Conservation (phyloP, 1,140 invertebrate genomes). For the Drosophila yakuba region DNA sequence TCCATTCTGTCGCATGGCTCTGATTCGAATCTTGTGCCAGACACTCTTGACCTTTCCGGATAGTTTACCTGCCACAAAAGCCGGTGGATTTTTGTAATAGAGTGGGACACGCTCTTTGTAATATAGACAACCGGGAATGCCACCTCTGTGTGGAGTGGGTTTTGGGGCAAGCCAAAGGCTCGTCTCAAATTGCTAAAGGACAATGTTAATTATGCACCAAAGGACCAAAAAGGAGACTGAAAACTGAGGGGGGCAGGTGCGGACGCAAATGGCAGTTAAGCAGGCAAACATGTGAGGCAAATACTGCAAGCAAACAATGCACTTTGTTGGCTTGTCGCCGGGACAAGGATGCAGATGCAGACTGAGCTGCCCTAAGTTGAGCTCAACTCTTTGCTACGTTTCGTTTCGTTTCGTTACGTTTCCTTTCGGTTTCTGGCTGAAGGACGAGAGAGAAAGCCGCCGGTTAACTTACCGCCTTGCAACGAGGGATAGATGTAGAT, state of each 20-base stretch:
- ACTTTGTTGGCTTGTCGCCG: constrained; percentile 77
- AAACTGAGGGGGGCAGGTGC: constrained; percentile 2
- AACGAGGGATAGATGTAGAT: constrained; percentile 91
- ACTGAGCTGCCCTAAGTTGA: constrained; percentile 20
- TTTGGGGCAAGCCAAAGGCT: constrained; percentile 61
- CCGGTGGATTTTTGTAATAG: background rate
- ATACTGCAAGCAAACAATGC: constrained; percentile 80
- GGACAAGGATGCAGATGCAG: constrained; percentile 58
- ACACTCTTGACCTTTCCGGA: constrained; percentile 37
- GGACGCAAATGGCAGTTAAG: constrained; percentile 60
- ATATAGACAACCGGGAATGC: constrained; percentile 21
- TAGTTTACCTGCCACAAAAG: constrained; percentile 7
- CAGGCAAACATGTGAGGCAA: constrained; percentile 80
- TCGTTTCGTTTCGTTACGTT: constrained; percentile 47
- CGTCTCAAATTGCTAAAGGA: constrained; percentile 81
- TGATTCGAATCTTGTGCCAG: constrained; percentile 10
- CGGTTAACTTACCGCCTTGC: constrained; percentile 88
- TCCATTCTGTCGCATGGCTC: background rate
- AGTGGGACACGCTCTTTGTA: constrained; percentile 9
- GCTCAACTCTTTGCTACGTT: constrained; percentile 19
- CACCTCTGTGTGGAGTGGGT: constrained; percentile 29
- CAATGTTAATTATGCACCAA: constrained; percentile 82
- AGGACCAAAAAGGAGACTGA: constrained; percentile 52
- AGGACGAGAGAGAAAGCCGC: constrained; percentile 26
- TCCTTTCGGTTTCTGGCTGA: constrained; percentile 54